Conservation (phyloP, 2,888 invertebrate genomes). For the Hemaris fuciformis region DNA sequence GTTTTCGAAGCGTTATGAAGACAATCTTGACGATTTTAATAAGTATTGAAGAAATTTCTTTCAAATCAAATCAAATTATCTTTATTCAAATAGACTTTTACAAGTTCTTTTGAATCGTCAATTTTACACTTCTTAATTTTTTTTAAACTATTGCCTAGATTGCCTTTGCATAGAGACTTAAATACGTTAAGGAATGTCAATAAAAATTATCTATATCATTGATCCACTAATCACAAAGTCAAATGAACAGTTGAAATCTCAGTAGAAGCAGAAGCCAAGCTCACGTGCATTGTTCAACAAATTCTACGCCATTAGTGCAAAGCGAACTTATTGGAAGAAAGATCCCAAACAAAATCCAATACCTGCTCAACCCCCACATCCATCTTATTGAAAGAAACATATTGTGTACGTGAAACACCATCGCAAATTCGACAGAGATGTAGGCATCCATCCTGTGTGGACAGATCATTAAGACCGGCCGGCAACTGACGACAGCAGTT, state of each 20-base stretch:
- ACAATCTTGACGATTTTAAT: no score
- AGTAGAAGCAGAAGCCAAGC: neutral
- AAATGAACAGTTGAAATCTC: neutral
- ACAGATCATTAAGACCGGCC: constrained; percentile 60
- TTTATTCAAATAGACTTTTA: no score
- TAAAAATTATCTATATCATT: no score
- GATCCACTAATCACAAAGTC: neutral
- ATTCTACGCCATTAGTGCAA: neutral
- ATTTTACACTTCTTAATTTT: no score
- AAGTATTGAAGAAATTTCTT: no score
- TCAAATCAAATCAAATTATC: no score
- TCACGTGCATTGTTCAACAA: neutral
- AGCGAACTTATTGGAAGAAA: neutral
- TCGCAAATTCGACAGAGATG: constrained; percentile 13
- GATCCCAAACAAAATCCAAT: neutral
- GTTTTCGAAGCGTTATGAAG: no score
- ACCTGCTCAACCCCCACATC: constrained; percentile 16
- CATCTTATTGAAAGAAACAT: constrained; percentile 26
- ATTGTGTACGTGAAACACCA: constrained; percentile 16
- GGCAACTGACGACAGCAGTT: constrained; percentile 47
- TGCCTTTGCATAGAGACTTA: no score
- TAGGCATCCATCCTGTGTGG: constrained; percentile 49
- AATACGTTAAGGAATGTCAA: no score
- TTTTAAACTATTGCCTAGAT: no score
- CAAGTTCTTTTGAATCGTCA: no score